Evolutionary conservation across 2,888 invertebrate species (phyloP).

Genomic region (Calameuta pallipes): DNA sequence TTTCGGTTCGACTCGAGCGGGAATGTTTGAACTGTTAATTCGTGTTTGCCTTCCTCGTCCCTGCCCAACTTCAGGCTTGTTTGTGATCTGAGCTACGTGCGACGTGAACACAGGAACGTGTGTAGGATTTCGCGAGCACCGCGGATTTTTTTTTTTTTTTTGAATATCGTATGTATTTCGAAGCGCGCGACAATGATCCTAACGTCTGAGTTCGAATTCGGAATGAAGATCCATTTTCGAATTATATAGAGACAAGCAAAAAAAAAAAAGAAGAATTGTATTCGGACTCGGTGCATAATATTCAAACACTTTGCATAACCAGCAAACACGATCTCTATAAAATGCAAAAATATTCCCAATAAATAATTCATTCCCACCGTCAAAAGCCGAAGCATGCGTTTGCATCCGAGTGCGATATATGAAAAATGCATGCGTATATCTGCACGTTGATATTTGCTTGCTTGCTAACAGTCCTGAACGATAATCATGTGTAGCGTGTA

Average conservation of each 20-base stretch:
- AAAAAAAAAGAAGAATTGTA: constrained; percentile 18
- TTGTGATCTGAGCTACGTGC: too few relatives aligned
- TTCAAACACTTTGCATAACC: too few relatives aligned
- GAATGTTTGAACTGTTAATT: constrained; percentile 20
- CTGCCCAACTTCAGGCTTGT: neutral
- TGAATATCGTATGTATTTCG: too few relatives aligned
- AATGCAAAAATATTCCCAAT: constrained; percentile 34
- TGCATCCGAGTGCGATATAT: constrained; percentile 11
- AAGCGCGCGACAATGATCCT: too few relatives aligned
- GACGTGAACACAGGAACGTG: neutral
- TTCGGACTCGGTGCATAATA: neutral
- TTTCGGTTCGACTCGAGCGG: neutral
- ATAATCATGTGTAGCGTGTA: too few relatives aligned
- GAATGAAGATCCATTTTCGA: too few relatives aligned
- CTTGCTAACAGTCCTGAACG: too few relatives aligned
- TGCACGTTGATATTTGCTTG: too few relatives aligned
- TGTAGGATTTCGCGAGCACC: neutral
- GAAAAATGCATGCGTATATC: constrained; percentile 22
- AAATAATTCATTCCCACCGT: constrained; percentile 33
- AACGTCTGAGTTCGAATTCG: too few relatives aligned
- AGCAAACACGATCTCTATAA: constrained; percentile 15
- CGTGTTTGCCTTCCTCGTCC: constrained; percentile 11
- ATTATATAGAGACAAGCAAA: constrained; percentile 1
- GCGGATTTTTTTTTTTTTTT: too few relatives aligned
- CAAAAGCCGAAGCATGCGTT: constrained; percentile 20